Evolutionary conservation across 2,797 vertebrate genomes (phyloP), one percentile per base, ranked within the genome.

Genomic region (Lophotriccus pileatus): DNA sequence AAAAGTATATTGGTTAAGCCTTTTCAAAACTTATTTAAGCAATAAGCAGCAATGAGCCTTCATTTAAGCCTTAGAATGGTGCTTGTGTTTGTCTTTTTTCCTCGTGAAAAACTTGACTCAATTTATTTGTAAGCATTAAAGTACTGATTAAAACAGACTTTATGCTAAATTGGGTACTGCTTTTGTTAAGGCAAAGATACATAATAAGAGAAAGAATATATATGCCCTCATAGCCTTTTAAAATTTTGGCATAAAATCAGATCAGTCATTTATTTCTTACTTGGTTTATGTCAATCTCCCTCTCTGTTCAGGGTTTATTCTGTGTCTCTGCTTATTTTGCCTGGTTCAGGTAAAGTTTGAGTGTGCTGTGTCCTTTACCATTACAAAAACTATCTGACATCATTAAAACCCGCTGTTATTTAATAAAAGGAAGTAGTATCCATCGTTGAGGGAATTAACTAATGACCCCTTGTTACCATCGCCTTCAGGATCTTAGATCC

Each of bases 401-500:
- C 43, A 32, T 89, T 82, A 78, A 90, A 74, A 93, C 11, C 43
- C 74, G 78, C 69, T 89, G 73, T 69, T 92, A 53, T 73, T 93
- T 88, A 93, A 87, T 92, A 88, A 81, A 85, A 84, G 96, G 93
- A 96, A 95, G 76, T 92, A 7, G 14, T 66, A 66, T 89, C 64
- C 87, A 4, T 76, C 41, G 43, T 47, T 90, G 72, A 75, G 94
- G 94, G 95, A 96, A 95, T 96, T 87, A 95, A 95, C 92, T 96
- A 94, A 92, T 95, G 92, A 89, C 91, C 92, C 94, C 92, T 94
- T 94, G 87, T 93, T 95, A 27, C 87, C 91, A 93, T 95, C 7
- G 55, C 92, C 84, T 93, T 94, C 91, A 87, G 89, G 78, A 94
- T 93, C 91, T 96, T 49, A 88, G 94, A 96, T 94, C 95, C 94